These are phyloP conservation scores for Petromus typicus DNA, from an alignment of 2,113 vertebrate species.

Conservation along the genomic window DNA sequence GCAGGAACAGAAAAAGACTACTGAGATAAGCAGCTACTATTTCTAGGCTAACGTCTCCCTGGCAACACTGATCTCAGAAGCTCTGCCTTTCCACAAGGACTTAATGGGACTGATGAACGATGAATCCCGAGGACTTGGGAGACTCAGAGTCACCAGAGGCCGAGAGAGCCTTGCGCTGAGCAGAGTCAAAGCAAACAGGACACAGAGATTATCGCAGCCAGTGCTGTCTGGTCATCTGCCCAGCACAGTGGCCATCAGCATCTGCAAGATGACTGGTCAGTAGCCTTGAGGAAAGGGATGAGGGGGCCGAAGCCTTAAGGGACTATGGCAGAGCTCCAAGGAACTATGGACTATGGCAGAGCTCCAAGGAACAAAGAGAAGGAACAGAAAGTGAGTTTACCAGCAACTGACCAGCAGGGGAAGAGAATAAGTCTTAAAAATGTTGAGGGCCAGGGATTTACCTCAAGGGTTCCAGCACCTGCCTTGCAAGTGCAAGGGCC, in stretches of 20 bases:
- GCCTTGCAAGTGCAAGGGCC: too few species aligned
- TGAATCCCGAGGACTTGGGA: not conserved
- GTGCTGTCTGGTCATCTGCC: not conserved
- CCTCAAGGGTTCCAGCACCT: too few species aligned
- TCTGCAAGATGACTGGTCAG: not conserved
- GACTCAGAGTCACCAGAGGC: not conserved
- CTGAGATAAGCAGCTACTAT: constrained; percentile 79
- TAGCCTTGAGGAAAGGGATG: not conserved
- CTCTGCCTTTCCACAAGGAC: not conserved
- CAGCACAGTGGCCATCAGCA: not conserved
- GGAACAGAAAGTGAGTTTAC: not conserved
- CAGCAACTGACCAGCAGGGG: not conserved
- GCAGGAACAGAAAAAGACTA: constrained; percentile 72
- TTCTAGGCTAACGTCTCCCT: constrained; percentile 68
- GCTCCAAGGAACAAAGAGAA: not conserved
- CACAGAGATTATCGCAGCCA: not conserved
- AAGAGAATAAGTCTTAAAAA: not conserved
- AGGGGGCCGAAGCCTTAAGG: too few species aligned
- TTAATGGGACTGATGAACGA: not conserved
- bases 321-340: not conserved
- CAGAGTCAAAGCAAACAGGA: not conserved
- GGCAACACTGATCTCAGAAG: constrained; percentile 66
- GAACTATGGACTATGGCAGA: too few species aligned
- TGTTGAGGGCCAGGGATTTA: too few species aligned
- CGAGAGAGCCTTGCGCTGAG: not conserved